These are phyloP conservation scores for Diachasma alloeum DNA, from an alignment of 1,140 invertebrate genomes.

Conservation along the genomic window DNA sequence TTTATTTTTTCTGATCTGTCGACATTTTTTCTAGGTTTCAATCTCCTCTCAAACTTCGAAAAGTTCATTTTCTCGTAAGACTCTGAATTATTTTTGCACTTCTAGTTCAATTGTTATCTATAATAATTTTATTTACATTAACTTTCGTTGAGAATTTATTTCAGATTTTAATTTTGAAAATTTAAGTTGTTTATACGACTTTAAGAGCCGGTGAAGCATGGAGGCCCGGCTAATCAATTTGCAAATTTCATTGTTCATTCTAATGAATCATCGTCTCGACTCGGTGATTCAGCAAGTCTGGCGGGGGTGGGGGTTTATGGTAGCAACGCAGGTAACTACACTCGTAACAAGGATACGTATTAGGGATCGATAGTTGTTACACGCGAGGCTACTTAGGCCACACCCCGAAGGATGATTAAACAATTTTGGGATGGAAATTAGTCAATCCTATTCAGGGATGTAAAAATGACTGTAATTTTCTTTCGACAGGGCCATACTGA, in stretches of 20 bases:
- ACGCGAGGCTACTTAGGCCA: not conserved
- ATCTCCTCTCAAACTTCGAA: too few species aligned
- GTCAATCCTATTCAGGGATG: not conserved
- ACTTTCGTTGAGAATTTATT: too few species aligned
- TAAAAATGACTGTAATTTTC: too few species aligned
- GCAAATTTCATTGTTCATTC: not conserved
- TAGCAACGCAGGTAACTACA: not conserved
- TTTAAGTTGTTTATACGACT: too few species aligned
- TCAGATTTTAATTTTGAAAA: too few species aligned
- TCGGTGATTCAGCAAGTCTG: not conserved
- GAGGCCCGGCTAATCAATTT: not conserved
- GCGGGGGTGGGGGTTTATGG: not conserved
- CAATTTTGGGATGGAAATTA: not conserved
- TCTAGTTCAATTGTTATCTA: too few species aligned
- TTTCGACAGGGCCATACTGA: too few species aligned
- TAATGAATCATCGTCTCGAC: not conserved
- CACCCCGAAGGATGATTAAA: not conserved
- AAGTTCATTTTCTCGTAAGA: too few species aligned
- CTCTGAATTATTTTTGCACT: too few species aligned
- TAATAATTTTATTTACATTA: too few species aligned
- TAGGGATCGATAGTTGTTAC: not conserved
- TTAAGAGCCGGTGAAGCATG: not conserved
- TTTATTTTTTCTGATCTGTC: too few species aligned
- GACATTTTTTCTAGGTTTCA: too few species aligned
- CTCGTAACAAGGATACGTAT: not conserved